These are phyloP conservation scores for Gasterosteus aculeatus DNA, from an alignment of 2,113 vertebrate genomes.

Conservation along the genomic window DNA sequence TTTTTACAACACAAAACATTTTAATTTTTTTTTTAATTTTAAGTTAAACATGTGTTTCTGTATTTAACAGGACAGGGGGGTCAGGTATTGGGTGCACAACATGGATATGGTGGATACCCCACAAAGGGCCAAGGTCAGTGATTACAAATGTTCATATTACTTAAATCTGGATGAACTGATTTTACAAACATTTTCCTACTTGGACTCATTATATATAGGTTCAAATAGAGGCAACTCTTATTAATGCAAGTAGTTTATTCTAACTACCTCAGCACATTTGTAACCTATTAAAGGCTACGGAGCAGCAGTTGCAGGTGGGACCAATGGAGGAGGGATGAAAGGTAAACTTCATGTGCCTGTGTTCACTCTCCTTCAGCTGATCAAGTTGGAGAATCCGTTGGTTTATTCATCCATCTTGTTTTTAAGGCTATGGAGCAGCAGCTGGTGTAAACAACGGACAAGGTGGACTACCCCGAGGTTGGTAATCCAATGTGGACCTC, in stretches of 20 bases:
- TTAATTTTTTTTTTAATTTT: no score
- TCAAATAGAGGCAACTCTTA: conserved; percentile 38
- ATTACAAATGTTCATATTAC: no score
- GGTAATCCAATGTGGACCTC: neutral
- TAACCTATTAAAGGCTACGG: conserved; percentile 45
- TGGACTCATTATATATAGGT: neutral
- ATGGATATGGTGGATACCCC: no score
- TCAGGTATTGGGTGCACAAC: no score
- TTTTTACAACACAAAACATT: neutral
- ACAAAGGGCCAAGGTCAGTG: no score
- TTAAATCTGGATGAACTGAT: neutral
- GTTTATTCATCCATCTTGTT: neutral
- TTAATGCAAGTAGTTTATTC: neutral
- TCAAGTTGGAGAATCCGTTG: neutral
- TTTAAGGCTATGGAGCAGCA: conserved; percentile 55
- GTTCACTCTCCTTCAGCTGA: neutral
- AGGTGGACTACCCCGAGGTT: conserved; percentile 50
- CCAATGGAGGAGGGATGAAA: conserved; percentile 38
- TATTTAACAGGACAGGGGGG: conserved; percentile 59
- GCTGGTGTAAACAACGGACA: conserved; percentile 42
- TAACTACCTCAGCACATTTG: neutral
- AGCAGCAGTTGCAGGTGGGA: conserved; percentile 31
- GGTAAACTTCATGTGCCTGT: conserved; percentile 12
- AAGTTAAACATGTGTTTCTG: no score
- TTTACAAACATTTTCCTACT: neutral